Percentiles rank a stretch among this genome's conserved stretches.
These are phyloP conservation scores for Dreissena polymorpha DNA, from an alignment of 1,140 invertebrate species.

Conservation along the genomic window DNA sequence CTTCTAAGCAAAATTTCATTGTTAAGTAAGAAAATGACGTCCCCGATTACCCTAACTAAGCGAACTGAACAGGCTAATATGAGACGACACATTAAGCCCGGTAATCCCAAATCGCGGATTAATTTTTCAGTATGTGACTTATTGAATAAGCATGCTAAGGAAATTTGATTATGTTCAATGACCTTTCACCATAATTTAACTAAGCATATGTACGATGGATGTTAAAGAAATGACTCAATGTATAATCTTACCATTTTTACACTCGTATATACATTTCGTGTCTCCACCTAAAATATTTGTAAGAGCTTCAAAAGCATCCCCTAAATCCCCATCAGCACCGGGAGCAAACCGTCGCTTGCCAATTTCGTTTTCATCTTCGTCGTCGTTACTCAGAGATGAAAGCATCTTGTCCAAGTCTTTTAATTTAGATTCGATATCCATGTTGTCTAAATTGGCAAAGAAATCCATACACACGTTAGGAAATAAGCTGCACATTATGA, in stretches of 20 bases:
- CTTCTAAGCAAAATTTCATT: too few species aligned
- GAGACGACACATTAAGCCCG: too few species aligned
- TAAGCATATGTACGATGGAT: background rate
- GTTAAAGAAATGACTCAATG: background rate
- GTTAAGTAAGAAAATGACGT: too few species aligned
- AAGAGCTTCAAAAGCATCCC: constrained; percentile 19
- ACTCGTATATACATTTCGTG: constrained; percentile 23
- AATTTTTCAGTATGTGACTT: too few species aligned
- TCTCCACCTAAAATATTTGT: constrained; percentile 1
- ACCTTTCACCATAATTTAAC: too few species aligned
- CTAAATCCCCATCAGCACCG: background rate
- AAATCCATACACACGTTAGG: constrained; percentile 7
- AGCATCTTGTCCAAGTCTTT: constrained; percentile 28
- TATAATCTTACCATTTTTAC: constrained; percentile 12
- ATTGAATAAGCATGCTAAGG: too few species aligned
- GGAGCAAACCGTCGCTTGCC: background rate
- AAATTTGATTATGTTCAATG: too few species aligned
- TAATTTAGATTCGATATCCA: constrained; percentile 32
- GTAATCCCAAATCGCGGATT: too few species aligned
- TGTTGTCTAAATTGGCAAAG: constrained; percentile 39
- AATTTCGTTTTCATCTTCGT: background rate
- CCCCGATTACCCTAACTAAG: too few species aligned
- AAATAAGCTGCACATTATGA: too few species aligned
- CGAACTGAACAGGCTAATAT: too few species aligned
- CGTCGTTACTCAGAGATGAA: background rate